Base-by-base conservation (phyloP, 1,140 invertebrate species). In the Drosophila littoralis region DNA sequence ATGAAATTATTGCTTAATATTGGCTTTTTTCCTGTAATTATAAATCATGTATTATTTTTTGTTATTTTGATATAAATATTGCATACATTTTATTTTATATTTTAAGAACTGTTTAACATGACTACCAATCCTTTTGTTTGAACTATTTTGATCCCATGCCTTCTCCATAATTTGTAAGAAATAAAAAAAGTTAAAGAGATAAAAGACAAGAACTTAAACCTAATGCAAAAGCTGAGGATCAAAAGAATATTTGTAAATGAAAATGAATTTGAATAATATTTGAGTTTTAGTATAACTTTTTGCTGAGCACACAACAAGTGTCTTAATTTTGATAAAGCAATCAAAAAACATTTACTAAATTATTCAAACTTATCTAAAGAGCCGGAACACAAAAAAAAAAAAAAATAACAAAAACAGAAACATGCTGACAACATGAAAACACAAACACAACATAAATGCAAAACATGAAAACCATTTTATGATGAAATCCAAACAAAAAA, bases 391-490 rank as follows among this genome's bases (percentile, higher is more conserved):
- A 32, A 51, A 64, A 32, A 43, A 45, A 75, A 43, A 50, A 55
- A 38, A 69, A 43, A 50, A 55, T 32, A 69, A 65, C 43, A 74
- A 77, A 64, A 65, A 45, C 7, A 45, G 40, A 55, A 48, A 67
- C 73, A 67, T 70, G 77, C 59, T 55, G 61, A 77, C 68, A 79
- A 60, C 35, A 51, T 51, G 42, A 64, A 81, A 48, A 75, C 22
- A 51, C 40, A 59, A 55, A 76, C 36, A 75, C 60, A 61, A 54
- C 55, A 67, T 55, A 63, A 70, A 81, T 69, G 46, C 28, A n/a
- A 65, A 75, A 71, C 73, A 84, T 35, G 59, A 80, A 77, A 80
- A 80, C 52, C 65, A 65, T 80, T 80, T 80, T 77, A 80, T 77
- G 68, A 80, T 77, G 61, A 38, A 77, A 68, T 50, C 33, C 67